These are phyloP conservation scores for Nomia melanderi DNA, from an alignment of 1,140 invertebrate genomes.

Conservation along the genomic window DNA sequence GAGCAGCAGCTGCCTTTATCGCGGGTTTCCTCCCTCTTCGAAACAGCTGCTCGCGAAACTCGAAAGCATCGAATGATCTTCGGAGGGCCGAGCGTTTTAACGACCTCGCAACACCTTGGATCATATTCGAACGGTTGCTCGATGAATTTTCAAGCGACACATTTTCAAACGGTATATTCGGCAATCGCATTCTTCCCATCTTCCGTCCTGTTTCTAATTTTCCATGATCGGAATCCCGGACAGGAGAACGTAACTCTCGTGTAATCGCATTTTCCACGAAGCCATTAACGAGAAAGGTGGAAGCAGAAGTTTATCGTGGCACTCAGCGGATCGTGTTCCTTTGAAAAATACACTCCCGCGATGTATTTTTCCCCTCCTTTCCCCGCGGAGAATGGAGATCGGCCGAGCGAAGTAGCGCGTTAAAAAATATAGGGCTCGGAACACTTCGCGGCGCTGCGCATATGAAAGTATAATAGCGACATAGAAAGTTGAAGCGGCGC, in stretches of 20 bases:
- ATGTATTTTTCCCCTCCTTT: too few species aligned
- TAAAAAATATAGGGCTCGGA: constrained; percentile 18
- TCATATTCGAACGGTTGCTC: too few species aligned
- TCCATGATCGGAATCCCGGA: too few species aligned
- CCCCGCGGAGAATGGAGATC: neutral
- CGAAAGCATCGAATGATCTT: neutral
- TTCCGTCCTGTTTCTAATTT: too few species aligned
- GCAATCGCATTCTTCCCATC: too few species aligned
- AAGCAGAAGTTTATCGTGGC: neutral
- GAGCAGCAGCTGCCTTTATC: too few species aligned
- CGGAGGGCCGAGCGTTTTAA: neutral
- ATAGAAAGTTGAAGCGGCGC: constrained; percentile 30
- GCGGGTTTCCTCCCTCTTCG: neutral
- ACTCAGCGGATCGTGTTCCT: neutral
- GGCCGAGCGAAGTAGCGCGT: constrained; percentile 5
- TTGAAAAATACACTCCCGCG: neutral
- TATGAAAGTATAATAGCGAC: constrained; percentile 45
- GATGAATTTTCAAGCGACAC: too few species aligned
- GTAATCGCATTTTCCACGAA: neutral
- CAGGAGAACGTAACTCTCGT: too few species aligned
- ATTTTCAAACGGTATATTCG: too few species aligned
- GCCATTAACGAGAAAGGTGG: neutral
- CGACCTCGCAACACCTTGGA: too few species aligned
- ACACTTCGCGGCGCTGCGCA: neutral
- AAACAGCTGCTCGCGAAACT: constrained; percentile 1